Conservation (phyloP, 1,140 invertebrate genomes). For the Drosophila nasuta region DNA sequence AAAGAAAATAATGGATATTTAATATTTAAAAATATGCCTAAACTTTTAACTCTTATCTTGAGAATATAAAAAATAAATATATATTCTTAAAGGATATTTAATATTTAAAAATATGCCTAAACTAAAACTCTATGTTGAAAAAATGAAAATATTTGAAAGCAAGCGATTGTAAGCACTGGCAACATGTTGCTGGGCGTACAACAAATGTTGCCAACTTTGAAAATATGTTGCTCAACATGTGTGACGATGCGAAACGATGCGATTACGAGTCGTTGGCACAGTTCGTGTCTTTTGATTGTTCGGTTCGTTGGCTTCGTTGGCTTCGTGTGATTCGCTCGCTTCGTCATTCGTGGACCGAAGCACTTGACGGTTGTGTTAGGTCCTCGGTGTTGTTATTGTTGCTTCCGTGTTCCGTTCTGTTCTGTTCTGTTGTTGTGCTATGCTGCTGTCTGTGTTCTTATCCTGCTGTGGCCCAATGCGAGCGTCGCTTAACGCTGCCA, state of each 20-base stretch:
- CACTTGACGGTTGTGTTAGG: constrained; percentile 62
- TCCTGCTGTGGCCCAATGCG: constrained; percentile 64
- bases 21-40: too few species aligned
- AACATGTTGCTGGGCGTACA: neutral
- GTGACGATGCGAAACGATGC: constrained; percentile 6
- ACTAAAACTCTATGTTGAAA: too few species aligned
- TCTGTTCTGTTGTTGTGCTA: neutral
- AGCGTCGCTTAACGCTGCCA: constrained; percentile 56
- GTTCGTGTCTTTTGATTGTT: neutral
- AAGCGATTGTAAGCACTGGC: neutral
- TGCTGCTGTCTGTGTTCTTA: constrained; percentile 17
- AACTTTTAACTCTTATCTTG: too few species aligned
- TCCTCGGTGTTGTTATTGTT: constrained; percentile 12
- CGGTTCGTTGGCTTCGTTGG: constrained; percentile 7
- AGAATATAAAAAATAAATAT: too few species aligned
- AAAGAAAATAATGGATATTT: too few species aligned
- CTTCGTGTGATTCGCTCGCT: neutral
- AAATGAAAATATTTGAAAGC: too few species aligned
- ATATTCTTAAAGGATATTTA: too few species aligned
- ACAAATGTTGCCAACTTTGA: constrained; percentile 32
- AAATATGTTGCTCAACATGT: constrained; percentile 46
- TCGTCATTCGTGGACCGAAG: constrained; percentile 42
- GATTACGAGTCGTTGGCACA: constrained; percentile 17
- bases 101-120: too few species aligned
- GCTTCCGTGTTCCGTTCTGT: too few species aligned